Base-by-base conservation (phyloP, 2,113 vertebrate genomes). In the Salvator merianae region DNA sequence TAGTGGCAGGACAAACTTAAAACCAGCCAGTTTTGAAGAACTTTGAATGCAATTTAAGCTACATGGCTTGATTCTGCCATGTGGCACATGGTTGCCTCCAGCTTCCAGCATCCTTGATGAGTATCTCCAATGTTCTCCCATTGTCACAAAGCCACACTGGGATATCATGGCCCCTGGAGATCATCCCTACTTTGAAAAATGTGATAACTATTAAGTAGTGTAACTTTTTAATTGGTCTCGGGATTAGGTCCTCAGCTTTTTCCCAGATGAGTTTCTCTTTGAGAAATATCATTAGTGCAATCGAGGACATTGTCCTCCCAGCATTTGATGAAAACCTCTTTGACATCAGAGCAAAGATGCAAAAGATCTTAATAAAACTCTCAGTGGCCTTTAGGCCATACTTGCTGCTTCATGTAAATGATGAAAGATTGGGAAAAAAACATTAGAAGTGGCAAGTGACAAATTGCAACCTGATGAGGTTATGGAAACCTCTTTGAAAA, bases 391-490 rank as follows among this genome's bases (percentile, higher is more conserved):
- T 69, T 53, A 55, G 73, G 77, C 87, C 90, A 89, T 92, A 92
- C 91, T 90, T 90, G 91, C 50, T 62, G 65, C 89, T 82, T 85
- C 82, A 55, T 85, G 82, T 80, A 86, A 90, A 92, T 90, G 92
- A 93, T 93, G 91, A 93, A 87, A 91, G 93, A 94, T 88, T 24
- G 87, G 74, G 34, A n/a, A 24, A 90, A 40, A 90, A 40, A 26
- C 74, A 40, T 69, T 43, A 77, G 68, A 86, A 82, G 85, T 85
- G 90, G 88, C 16, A 85, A 92, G 88, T 95, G 94, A 96, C 92
- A 95, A 96, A 94, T 90, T 94, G 92, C 92, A 94, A 89, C 92
- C 91, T 95, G 93, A 94, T 81, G 90, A 91, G 90, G 89, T 88
- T 69, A 95, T 2, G 0, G 86, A 81, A 92, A 85, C 62, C 93